Percentiles rank a stretch among this genome's conserved stretches.
These are phyloP conservation scores for Oreonectes daqikongensis DNA, from an alignment of 2,797 vertebrate genomes.

Conservation along the genomic window DNA sequence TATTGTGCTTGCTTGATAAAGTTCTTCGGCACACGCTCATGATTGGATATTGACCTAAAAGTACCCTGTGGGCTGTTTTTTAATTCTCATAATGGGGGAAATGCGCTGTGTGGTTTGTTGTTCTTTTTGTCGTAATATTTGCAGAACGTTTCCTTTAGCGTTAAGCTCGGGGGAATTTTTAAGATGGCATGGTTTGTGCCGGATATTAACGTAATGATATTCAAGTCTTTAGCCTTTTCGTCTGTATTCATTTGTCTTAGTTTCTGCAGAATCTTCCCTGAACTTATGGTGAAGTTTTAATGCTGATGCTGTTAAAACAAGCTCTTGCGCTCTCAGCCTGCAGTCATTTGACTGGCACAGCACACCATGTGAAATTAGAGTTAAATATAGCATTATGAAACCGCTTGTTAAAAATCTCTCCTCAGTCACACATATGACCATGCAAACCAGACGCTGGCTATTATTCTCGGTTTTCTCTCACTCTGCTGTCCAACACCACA, in stretches of 20 bases:
- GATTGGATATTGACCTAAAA: conserved; percentile 36
- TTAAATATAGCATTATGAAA: conserved; percentile 32
- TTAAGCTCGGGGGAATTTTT: conserved; percentile 29
- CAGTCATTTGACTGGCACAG: conserved; percentile 19
- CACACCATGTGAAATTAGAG: conserved; percentile 27
- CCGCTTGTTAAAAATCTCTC: conserved; percentile 27
- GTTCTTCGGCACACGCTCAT: conserved; percentile 10
- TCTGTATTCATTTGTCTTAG: conserved; percentile 23
- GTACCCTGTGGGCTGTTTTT: background rate
- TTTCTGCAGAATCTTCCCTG: conserved; percentile 4
- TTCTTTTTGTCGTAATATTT: conserved; percentile 12
- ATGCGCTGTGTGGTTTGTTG: background rate
- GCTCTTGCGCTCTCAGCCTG: background rate
- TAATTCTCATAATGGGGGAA: conserved; percentile 26
- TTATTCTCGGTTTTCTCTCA: conserved; percentile 24
- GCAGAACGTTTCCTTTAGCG: background rate
- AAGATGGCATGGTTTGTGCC: background rate
- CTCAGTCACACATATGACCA: conserved; percentile 21
- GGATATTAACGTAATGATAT: conserved; percentile 25
- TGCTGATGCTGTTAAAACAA: conserved; percentile 32
- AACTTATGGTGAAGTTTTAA: conserved; percentile 27
- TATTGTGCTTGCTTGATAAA: conserved; percentile 14
- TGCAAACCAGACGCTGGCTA: conserved; percentile 17
- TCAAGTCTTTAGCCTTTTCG: conserved; percentile 42
- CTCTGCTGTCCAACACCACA: conserved; percentile 4